These are phyloP conservation scores for Harlomillsia oculata DNA, from an alignment of 1,140 invertebrate species.

Conservation along the genomic window DNA sequence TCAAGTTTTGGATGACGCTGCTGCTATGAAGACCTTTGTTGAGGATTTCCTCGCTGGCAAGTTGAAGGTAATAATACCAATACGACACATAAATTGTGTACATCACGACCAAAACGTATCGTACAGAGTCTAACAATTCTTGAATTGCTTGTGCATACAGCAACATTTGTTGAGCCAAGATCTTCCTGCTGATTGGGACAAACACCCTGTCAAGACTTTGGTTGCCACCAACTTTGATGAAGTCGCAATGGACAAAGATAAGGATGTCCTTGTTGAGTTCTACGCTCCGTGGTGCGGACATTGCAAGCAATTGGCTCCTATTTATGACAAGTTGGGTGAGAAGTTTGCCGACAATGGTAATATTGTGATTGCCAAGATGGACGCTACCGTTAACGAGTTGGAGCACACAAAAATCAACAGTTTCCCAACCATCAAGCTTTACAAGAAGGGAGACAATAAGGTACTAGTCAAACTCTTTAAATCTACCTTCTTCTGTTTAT, in stretches of 20 bases:
- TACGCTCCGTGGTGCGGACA: slow-evolving; percentile 97
- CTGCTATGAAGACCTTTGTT: slow-evolving; percentile 70
- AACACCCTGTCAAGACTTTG: slow-evolving; percentile 84
- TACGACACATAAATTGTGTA: background rate
- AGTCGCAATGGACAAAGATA: slow-evolving; percentile 75
- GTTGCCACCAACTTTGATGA: slow-evolving; percentile 94
- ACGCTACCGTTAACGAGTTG: slow-evolving; percentile 93
- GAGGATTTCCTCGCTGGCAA: slow-evolving; percentile 80
- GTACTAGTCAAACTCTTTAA: no score
- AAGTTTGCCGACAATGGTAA: slow-evolving; percentile 76
- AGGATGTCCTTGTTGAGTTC: slow-evolving; percentile 96
- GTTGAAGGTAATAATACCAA: slow-evolving; percentile 69
- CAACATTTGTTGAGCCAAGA: slow-evolving; percentile 89
- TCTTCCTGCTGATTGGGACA: slow-evolving; percentile 94
- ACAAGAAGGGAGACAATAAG: slow-evolving; percentile 83
- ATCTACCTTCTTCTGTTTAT: no score
- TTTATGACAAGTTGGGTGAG: slow-evolving; percentile 79
- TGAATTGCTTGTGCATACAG: no score
- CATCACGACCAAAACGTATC: background rate
- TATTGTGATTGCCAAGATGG: slow-evolving; percentile 95
- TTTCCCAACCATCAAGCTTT: slow-evolving; percentile 95
- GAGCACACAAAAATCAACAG: slow-evolving; percentile 87
- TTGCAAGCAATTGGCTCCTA: slow-evolving; percentile 91
- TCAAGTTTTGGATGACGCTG: slow-evolving; percentile 42
- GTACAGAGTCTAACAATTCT: slow-evolving; percentile 2